phyloP scores from a whole-genome alignment of 1,140 invertebrate species.

The Ephestia elutella region DNA sequence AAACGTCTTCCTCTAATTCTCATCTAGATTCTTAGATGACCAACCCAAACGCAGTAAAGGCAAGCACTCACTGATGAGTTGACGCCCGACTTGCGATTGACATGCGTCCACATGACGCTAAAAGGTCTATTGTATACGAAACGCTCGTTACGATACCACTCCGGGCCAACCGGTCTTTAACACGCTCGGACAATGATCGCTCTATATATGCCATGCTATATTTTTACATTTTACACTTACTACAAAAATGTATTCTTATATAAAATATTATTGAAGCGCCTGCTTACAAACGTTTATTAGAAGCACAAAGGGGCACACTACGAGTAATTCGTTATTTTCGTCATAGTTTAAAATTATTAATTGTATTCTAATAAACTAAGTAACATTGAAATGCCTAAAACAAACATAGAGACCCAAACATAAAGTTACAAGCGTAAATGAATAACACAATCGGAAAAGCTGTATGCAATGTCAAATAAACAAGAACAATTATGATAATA shows the following conservation, averaged over 20 bases:
- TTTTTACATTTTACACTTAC: no score
- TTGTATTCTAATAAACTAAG: constrained; percentile 3
- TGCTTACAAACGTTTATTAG: no score
- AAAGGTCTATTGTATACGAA: constrained; percentile 73
- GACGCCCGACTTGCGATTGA: constrained; percentile 55
- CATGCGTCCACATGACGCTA: constrained; percentile 65
- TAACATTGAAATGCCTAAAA: no score
- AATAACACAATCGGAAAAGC: neutral
- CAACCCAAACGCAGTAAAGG: constrained; percentile 34
- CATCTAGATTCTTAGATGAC: neutral
- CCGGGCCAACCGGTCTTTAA: constrained; percentile 64
- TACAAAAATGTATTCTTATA: no score
- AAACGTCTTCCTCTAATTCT: no score
- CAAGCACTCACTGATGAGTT: constrained; percentile 33
- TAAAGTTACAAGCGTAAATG: no score
- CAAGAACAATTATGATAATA: constrained; percentile 56
- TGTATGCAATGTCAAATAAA: constrained; percentile 14
- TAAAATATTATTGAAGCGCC: no score
- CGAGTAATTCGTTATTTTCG: no score
- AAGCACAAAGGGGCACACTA: no score
- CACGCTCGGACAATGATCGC: constrained; percentile 67
- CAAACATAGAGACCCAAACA: no score
- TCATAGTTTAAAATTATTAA: no score
- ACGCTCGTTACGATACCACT: constrained; percentile 65
- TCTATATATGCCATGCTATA: constrained; percentile 46